phyloP scores from a whole-genome alignment of 2,888 invertebrate genomes.

The Mechanitis mazaeus region DNA sequence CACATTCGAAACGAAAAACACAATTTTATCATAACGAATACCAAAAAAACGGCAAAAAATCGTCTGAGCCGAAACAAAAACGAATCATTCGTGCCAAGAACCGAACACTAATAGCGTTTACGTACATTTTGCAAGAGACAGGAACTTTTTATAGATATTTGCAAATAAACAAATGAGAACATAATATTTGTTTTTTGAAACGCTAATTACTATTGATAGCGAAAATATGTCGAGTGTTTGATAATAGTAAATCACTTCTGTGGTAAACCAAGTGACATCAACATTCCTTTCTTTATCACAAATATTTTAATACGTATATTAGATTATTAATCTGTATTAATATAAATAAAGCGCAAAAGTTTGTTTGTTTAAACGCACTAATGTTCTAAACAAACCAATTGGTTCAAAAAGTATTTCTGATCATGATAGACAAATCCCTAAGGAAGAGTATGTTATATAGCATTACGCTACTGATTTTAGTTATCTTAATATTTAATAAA shows the following conservation, averaged over 20 bases:
- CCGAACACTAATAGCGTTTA: neutral
- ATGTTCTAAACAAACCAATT: too few relatives aligned
- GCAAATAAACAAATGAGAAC: slow-evolving; percentile 9
- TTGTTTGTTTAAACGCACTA: too few relatives aligned
- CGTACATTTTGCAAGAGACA: neutral
- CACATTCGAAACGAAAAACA: neutral
- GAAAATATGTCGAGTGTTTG: slow-evolving; percentile 23
- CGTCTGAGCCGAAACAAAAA: neutral
- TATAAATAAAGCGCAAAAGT: too few relatives aligned
- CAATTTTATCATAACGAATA: neutral
- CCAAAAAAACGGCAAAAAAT: neutral
- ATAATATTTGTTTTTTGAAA: neutral
- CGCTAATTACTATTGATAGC: slow-evolving; percentile 18
- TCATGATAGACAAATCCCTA: too few relatives aligned
- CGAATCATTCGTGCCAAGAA: slow-evolving; percentile 1
- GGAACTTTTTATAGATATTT: neutral
- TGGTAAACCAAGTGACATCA: slow-evolving; percentile 13
- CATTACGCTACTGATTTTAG: too few relatives aligned
- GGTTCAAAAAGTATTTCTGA: too few relatives aligned
- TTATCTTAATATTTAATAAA: too few relatives aligned
- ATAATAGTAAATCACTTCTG: slow-evolving; percentile 19
- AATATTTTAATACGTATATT: too few relatives aligned
- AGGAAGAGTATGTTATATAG: too few relatives aligned
- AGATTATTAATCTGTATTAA: too few relatives aligned
- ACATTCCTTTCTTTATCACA: slow-evolving; percentile 15